Conservation (phyloP, 2,797 vertebrate species). For the Botia almorhae region DNA sequence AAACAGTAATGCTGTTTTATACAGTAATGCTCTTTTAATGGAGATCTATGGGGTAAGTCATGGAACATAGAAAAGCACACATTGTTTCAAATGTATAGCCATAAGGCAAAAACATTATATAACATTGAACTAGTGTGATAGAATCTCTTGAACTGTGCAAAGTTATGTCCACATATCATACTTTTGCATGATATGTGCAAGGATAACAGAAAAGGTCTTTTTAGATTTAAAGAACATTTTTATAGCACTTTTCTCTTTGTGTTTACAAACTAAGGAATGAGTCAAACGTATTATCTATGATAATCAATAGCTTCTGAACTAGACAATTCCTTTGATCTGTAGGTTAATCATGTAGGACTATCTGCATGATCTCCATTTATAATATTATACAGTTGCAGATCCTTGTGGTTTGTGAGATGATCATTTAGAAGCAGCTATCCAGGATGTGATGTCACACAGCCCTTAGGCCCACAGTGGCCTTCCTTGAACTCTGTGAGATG, state of each 20-base stretch:
- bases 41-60: not conserved
- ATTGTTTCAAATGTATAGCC: not conserved
- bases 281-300: not conserved
- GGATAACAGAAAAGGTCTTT: no score
- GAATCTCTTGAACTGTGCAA: no score
- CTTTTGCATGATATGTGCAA: no score
- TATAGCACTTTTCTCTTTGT: no score
- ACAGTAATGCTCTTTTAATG: not conserved
- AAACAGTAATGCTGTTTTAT: not conserved
- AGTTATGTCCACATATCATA: no score
- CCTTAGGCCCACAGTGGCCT: constrained; percentile 30
- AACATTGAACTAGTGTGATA: no score
- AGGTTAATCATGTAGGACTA: not conserved
- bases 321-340: not conserved
- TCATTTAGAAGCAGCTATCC: constrained; percentile 15
- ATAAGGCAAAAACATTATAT: no score
- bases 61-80: not conserved
- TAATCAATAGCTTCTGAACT: not conserved
- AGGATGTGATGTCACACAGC: constrained; percentile 30
- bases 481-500: constrained; percentile 1
- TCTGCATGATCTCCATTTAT: not conserved
- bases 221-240: no score
- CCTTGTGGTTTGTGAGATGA: not conserved
- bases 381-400: not conserved
- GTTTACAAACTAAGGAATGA: not conserved